Evolutionary conservation across 2,888 invertebrate species (phyloP).

Genomic region (Caenorhabditis doughertyi): DNA sequence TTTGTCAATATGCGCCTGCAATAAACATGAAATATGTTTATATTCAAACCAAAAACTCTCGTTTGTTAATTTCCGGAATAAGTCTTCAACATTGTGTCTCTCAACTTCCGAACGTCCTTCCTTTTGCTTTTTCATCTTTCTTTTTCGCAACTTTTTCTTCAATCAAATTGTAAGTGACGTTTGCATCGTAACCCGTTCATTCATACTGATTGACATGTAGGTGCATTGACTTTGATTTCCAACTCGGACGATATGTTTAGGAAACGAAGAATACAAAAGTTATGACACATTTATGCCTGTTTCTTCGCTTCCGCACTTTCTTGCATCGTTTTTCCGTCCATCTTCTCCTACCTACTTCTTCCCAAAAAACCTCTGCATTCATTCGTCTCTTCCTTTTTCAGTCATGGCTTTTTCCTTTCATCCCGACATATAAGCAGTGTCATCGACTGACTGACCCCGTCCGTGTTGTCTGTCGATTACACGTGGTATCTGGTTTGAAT

Average conservation of each 20-base stretch:
- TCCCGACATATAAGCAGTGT: slow-evolving; percentile 53
- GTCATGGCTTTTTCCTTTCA: slow-evolving; percentile 44
- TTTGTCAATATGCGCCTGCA: not conserved
- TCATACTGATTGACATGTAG: slow-evolving; percentile 39
- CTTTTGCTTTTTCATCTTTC: slow-evolving; percentile 2
- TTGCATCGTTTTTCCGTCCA: not conserved
- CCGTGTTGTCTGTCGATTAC: slow-evolving; percentile 58
- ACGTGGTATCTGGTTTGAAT: slow-evolving; percentile 67
- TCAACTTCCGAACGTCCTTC: slow-evolving; percentile 41
- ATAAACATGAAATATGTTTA: slow-evolving; percentile 5
- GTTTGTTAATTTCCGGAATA: slow-evolving; percentile 16
- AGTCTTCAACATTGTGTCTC: not conserved
- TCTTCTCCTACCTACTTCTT: not conserved
- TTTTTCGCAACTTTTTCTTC: slow-evolving; percentile 17
- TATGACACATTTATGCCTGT: slow-evolving; percentile 39
- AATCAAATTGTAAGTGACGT: not conserved
- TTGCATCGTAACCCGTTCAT: not conserved
- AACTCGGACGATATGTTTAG: slow-evolving; percentile 26
- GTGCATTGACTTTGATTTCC: slow-evolving; percentile 21
- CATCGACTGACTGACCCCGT: slow-evolving; percentile 57
- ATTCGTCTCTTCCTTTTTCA: slow-evolving; percentile 15
- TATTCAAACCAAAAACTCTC: slow-evolving; percentile 1
- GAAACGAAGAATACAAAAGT: slow-evolving; percentile 39
- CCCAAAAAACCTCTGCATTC: slow-evolving; percentile 13
- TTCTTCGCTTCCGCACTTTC: slow-evolving; percentile 6